A percentile compares a stretch with the other conserved stretches of the same genome.
phyloP scores from a whole-genome alignment of 2,797 vertebrate species.

The Sebastes itinus region DNA sequence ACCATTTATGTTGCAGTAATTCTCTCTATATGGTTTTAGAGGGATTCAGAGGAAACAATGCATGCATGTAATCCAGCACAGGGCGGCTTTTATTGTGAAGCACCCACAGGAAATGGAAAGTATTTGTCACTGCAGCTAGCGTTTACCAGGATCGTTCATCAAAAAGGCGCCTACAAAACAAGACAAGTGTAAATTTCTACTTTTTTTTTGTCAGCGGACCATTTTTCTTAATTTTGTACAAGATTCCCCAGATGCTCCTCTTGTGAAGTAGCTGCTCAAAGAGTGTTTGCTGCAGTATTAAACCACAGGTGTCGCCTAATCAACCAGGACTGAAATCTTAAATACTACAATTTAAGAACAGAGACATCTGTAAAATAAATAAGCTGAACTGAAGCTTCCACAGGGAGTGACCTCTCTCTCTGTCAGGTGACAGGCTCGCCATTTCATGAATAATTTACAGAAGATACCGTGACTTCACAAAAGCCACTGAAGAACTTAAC shows the following conservation, averaged over 20 bases:
- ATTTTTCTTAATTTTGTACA: not conserved
- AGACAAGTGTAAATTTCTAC: not conserved
- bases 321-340: not conserved
- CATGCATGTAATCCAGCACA: not conserved
- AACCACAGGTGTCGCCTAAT: not conserved
- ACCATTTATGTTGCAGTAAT: not conserved
- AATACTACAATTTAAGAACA: not conserved
- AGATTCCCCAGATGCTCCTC: not conserved
- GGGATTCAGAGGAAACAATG: not conserved
- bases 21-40: not conserved
- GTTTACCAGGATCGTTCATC: not conserved
- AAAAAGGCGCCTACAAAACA: not conserved
- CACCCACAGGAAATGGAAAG: not conserved
- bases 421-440: not conserved
- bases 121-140: not conserved
- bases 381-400: conserved; percentile 7
- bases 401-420: not conserved
- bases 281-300: not conserved
- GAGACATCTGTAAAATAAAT: conserved; percentile 3
- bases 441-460: conserved; percentile 8
- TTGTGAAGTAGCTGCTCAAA: not conserved
- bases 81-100: not conserved
- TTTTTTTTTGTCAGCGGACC: not conserved
- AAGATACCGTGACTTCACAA: not conserved
- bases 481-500: conserved; percentile 14